These are phyloP conservation scores for Drepana arcuata DNA, from an alignment of 1,140 invertebrate genomes.

Conservation along the genomic window DNA sequence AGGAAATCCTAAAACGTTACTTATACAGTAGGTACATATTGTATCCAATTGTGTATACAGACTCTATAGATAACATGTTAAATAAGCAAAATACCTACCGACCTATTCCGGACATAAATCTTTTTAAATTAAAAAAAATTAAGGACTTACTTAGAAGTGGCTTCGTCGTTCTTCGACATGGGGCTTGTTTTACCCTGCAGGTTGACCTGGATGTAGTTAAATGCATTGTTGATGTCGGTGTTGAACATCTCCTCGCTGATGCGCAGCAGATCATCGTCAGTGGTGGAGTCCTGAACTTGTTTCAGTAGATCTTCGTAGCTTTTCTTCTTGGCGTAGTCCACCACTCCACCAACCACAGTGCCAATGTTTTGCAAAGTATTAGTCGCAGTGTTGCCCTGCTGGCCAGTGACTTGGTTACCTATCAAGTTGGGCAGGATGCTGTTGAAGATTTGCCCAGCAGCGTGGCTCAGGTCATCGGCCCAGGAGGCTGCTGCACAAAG, in stretches of 20 bases:
- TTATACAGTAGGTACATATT: no score
- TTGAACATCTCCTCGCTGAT: constrained; percentile 66
- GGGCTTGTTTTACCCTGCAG: constrained; percentile 62
- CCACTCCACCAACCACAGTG: constrained; percentile 57
- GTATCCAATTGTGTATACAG: no score
- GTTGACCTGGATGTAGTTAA: constrained; percentile 61
- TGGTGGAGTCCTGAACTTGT: constrained; percentile 51
- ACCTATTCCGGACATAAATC: no score
- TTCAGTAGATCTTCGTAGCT: constrained; percentile 56
- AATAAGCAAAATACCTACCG: no score
- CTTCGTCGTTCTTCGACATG: constrained; percentile 56
- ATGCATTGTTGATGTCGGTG: constrained; percentile 57
- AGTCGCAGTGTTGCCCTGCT: constrained; percentile 42
- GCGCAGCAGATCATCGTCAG: constrained; percentile 52
- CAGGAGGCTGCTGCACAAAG: constrained; percentile 28
- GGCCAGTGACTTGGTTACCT: constrained; percentile 38
- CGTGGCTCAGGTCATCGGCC: constrained; percentile 48
- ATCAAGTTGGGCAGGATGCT: constrained; percentile 57
- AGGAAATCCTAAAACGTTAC: no score
- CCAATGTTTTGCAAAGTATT: constrained; percentile 56
- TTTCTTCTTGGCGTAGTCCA: constrained; percentile 63
- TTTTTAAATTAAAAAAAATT: neutral
- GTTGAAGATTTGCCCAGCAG: constrained; percentile 61
- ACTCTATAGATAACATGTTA: no score
- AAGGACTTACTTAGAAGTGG: constrained; percentile 44